A percentile compares a stretch with the other conserved stretches of the same genome.
These are phyloP conservation scores for Hippocampus mohnikei DNA, from an alignment of 2,113 vertebrate species.

Conservation along the genomic window DNA sequence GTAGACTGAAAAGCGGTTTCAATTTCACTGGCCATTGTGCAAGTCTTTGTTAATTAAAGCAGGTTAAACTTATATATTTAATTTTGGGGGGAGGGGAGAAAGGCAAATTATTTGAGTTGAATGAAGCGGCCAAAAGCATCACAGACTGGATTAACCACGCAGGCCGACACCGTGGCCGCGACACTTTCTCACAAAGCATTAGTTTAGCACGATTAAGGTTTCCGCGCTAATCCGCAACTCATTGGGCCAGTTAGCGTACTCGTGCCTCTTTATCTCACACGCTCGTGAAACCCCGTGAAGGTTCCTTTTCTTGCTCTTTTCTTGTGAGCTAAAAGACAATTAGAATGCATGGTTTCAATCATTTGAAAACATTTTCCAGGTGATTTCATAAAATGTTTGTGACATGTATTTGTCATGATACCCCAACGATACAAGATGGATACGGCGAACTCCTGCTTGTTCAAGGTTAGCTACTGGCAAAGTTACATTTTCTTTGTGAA, in stretches of 20 bases:
- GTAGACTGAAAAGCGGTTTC: constrained; percentile 31
- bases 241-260: constrained; percentile 67
- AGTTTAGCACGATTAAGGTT: constrained; percentile 62
- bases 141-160: constrained; percentile 16
- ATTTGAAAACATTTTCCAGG: neutral
- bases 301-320: constrained; percentile 13
- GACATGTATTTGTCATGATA: neutral
- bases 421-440: neutral
- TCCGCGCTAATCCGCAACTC: constrained; percentile 61
- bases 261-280: constrained; percentile 54
- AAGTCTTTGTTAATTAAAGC: constrained; percentile 60
- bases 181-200: constrained; percentile 30
- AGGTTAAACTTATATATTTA: neutral
- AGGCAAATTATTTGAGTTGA: constrained; percentile 12
- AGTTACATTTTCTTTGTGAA: neutral
- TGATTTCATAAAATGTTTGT: neutral
- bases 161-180: constrained; percentile 22
- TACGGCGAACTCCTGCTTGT: neutral
- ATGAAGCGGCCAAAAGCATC: constrained; percentile 5
- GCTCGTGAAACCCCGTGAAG: constrained; percentile 49
- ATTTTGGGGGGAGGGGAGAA: neutral
- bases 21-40: constrained; percentile 45
- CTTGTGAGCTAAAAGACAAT: constrained; percentile 47
- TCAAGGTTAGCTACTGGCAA: neutral
- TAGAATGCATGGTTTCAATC: neutral